Evolutionary conservation across 2,797 vertebrate genomes (phyloP).

Genomic region (Microctenopoma lineatum): DNA sequence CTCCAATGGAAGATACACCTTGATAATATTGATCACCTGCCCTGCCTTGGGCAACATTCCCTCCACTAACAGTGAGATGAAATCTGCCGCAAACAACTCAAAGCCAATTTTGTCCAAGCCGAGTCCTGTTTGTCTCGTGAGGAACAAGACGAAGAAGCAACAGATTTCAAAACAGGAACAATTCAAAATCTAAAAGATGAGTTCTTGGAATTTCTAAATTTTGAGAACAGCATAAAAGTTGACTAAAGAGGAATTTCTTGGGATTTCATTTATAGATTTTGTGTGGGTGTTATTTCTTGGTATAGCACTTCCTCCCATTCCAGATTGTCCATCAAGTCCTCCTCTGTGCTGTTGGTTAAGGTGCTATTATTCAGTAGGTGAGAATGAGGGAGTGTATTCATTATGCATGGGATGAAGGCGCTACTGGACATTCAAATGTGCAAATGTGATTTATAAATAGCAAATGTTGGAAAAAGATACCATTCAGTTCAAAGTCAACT

Average conservation of each 20-base stretch:
- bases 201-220: conserved; percentile 37
- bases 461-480: conserved; percentile 53
- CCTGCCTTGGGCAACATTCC: conserved; percentile 59
- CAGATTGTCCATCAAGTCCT: conserved; percentile 13
- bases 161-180: conserved; percentile 52
- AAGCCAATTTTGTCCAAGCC: conserved; percentile 62
- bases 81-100: conserved; percentile 71
- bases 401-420: conserved; percentile 59
- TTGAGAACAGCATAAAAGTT: conserved; percentile 10
- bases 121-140: conserved; percentile 65
- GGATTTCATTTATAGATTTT: conserved; percentile 3
- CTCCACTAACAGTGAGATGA: conserved; percentile 69
- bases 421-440: conserved; percentile 61
- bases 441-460: conserved; percentile 76
- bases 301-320: conserved; percentile 9
- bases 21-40: conserved; percentile 76
- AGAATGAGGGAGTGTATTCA: conserved; percentile 42
- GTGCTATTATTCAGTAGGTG: conserved; percentile 41
- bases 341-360: conserved; percentile 28
- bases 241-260: conserved; percentile 6
- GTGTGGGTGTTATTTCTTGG: conserved; percentile 3
- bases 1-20: conserved; percentile 76
- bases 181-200: conserved; percentile 14
- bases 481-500: conserved; percentile 51
- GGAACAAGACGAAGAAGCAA: conserved; percentile 48